Conservation (phyloP, 92 coral and sea anemone species). For the Epizoanthus fatuus region DNA sequence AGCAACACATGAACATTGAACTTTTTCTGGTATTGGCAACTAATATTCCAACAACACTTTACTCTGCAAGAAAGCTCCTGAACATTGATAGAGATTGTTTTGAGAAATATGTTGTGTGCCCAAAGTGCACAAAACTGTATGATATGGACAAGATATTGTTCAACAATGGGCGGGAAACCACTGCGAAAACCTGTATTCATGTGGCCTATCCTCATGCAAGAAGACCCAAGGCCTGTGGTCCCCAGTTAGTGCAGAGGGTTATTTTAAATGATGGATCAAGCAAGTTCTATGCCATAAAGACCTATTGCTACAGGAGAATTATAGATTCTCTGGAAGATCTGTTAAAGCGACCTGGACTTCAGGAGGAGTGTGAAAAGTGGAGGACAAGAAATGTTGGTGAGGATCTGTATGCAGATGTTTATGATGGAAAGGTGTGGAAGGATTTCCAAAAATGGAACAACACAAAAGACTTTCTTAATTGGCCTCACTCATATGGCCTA, state of each 20-base stretch:
- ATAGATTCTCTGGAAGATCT: constrained; percentile 39
- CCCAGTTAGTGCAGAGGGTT: no score
- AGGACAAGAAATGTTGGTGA: constrained; percentile 20
- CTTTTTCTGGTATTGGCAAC: neutral
- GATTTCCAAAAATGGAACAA: constrained; percentile 47
- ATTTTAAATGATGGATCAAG: no score
- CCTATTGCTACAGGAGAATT: no score
- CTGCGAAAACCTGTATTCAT: no score
- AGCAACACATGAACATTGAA: neutral
- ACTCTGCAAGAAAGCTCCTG: constrained; percentile 43
- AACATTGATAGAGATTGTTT: constrained; percentile 57
- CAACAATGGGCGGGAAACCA: no score
- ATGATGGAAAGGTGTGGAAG: constrained; percentile 60
- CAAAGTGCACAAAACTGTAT: constrained; percentile 61
- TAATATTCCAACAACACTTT: constrained; percentile 42
- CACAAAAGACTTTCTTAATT: constrained; percentile 24
- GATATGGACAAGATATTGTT: no score
- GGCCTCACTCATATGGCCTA: constrained; percentile 41
- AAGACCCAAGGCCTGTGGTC: no score
- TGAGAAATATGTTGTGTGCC: constrained; percentile 63
- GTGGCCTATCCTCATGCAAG: no score
- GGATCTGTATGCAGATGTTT: constrained; percentile 58
- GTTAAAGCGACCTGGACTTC: constrained; percentile 49
- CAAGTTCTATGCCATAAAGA: no score
- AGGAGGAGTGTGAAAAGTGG: constrained; percentile 59